Percentiles rank a stretch among this genome's conserved stretches.
These are phyloP conservation scores for Drosophila kanapiae DNA, from an alignment of 1,140 invertebrate genomes.

Conservation along the genomic window DNA sequence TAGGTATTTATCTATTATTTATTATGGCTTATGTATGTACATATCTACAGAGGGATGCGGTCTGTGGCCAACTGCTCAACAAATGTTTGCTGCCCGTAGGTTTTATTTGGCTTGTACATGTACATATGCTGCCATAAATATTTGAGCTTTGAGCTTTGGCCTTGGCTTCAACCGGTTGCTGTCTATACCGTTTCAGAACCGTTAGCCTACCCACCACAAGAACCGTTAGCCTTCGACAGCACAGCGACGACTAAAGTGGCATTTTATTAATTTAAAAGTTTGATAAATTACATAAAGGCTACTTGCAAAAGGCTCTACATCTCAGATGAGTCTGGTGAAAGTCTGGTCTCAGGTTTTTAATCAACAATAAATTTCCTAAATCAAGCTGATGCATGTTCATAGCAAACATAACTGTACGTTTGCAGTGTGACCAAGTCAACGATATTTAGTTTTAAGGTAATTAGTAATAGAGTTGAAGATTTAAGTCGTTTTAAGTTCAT, in stretches of 20 bases:
- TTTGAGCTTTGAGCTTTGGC: conserved; percentile 48
- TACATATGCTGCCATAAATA: conserved; percentile 31
- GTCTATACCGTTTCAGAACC: conserved; percentile 22
- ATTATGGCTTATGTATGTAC: conserved; percentile 7
- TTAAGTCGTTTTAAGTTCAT: too few species aligned
- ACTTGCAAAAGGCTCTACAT: too few species aligned
- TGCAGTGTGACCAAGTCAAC: too few species aligned
- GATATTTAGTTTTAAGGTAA: too few species aligned
- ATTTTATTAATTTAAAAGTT: background rate
- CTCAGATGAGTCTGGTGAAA: too few species aligned
- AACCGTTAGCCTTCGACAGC: conserved; percentile 11
- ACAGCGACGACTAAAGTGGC: background rate
- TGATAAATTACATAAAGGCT: background rate
- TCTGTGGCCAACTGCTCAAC: conserved; percentile 24
- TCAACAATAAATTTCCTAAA: background rate
- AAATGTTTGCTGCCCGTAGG: conserved; percentile 26
- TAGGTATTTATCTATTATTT: conserved; percentile 3
- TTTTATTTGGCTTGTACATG: conserved; percentile 33
- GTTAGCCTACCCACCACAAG: conserved; percentile 24
- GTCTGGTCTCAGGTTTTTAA: too few species aligned
- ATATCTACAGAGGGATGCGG: conserved; percentile 23
- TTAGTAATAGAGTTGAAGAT: too few species aligned
- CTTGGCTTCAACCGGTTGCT: conserved; percentile 43
- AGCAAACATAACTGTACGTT: too few species aligned
- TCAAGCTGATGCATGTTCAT: too few species aligned